Evolutionary conservation across 92 coral and sea anemone genomes (phyloP), one percentile per base, ranked within the genome.

Genomic region (Siderastrea radians): DNA sequence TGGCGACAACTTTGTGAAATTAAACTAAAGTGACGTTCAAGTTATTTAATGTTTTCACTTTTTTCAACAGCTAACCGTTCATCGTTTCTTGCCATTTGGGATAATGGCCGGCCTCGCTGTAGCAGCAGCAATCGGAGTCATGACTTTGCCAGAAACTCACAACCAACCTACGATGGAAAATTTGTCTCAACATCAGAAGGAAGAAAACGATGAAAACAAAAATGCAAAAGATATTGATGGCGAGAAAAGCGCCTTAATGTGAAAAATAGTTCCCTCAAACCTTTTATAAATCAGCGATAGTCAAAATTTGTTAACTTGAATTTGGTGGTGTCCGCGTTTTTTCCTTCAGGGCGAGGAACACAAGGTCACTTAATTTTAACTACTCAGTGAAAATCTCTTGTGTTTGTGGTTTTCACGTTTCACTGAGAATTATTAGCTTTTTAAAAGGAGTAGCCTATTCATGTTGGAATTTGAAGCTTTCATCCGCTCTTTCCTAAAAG

Each of bases 21-120:
- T 13, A n/a, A 8, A 3, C 43, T 12, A 50, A 72, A 9, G 10
- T 55, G 5, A 72, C 26, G 26, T 13, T 47, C 55, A 15, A 17
- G 17, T 5, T 6, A 1, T 61, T 7, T 16, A 49, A 13, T 6
- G 9, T 3, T 12, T 45, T 54, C 26, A 7, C 7, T 81, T 54
- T 16, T 17, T 17, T 0, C 49, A 64, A 26, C 77, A 81, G 85
- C 65, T 68, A 6, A 44, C 49, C 14, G 55, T 81, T 43, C 67
- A 69, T n/a, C 67, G 76, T 10, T 68, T 81, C 74, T 26, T 81
- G 64, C 85, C 77, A 0, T 81, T 68, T 81, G 76, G 85, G 2
- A 68, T 81, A 58, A 81, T 81, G 85, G 77, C 77, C 6, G 77
- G 85, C 50, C 76, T 81, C 45, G 85, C 76, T 3, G 50, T 68